Evolutionary conservation across 1,140 invertebrate genomes (phyloP), one percentile per base, ranked within the genome.

Genomic region (Scaptodrosophila lebanonensis): DNA sequence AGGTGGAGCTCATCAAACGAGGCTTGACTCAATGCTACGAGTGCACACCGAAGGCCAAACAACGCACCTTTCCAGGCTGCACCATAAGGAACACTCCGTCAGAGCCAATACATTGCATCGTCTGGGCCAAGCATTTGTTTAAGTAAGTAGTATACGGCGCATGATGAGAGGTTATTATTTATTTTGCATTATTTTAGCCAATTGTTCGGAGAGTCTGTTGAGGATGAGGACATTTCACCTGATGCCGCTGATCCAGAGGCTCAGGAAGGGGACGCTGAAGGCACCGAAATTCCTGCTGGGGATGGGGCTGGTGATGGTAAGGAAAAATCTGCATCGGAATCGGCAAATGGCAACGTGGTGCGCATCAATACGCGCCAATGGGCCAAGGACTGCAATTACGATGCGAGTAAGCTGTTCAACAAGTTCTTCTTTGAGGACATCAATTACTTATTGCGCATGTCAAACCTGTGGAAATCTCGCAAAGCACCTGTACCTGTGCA

Each of bases 21-120:
- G 94, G 94, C 1, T 50, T 94, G 0, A 98, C 97, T 4, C 95
- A 98, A 83, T 99, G 98, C 88, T 99, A 98, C 83, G 98, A 99
- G 86, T 99, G 98, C 87, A 92, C 93, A 51, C 95, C 96, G 0
- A 97, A 98, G 88, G 91, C 95, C 22, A 90, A 93, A 35, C 95
- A 97, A 79, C 98, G 97, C 87, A 95, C 94, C 7, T 99, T 93
- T 88, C 97, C 98, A 1, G 96, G 97, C 1, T 99, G 98, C 88
- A 99, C 98, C 0, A 99, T 99, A 66, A 90, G 98, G 38, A 99
- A 99, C 84, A 99, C 98, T 3, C 98, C 98, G n/a, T 98, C 97
- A 8, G 97, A 99, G 87, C 95, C 97, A 0, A 98, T 99, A 69
- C 98, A 99, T 88, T 99, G 98, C 86, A 97, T 99, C 73, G 97